These are phyloP conservation scores for Stictocephala bisonia DNA, from an alignment of 2,888 invertebrate species.

Conservation along the genomic window DNA sequence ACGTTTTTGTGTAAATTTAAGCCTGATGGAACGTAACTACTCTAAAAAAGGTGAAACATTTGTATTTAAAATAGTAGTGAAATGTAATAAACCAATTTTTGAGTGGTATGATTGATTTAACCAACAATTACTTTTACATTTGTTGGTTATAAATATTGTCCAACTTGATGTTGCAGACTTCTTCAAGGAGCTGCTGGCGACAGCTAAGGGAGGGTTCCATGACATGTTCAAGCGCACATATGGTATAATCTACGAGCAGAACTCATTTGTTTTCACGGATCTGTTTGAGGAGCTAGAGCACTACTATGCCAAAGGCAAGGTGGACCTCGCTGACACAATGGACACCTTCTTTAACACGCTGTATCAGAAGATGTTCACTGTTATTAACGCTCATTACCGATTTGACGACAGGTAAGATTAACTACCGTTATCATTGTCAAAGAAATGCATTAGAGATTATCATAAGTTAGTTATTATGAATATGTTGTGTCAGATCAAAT, in stretches of 20 bases:
- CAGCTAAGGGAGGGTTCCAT: conserved; percentile 89
- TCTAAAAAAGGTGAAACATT: no score
- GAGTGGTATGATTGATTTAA: no score
- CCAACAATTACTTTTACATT: no score
- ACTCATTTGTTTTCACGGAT: conserved; percentile 92
- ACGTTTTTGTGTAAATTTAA: no score
- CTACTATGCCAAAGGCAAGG: conserved; percentile 87
- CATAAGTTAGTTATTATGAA: no score
- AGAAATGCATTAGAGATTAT: no score
- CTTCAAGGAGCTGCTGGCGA: conserved; percentile 85
- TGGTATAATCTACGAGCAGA: conserved; percentile 94
- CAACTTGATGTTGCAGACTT: conserved; percentile 84
- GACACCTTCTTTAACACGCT: conserved; percentile 93
- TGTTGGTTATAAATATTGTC: no score
- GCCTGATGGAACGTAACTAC: no score
- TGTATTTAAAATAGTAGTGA: no score
- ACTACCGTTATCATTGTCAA: background rate
- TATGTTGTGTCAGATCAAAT: no score
- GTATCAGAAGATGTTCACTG: conserved; percentile 96
- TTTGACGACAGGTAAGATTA: conserved; percentile 83
- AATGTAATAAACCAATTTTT: no score
- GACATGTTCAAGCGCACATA: conserved; percentile 96
- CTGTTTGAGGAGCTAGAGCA: conserved; percentile 90
- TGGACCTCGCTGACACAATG: conserved; percentile 87
- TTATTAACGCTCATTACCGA: conserved; percentile 91